Evolutionary conservation across 2,888 invertebrate genomes (phyloP).

Genomic region (Gymnoscelis rufifasciata): DNA sequence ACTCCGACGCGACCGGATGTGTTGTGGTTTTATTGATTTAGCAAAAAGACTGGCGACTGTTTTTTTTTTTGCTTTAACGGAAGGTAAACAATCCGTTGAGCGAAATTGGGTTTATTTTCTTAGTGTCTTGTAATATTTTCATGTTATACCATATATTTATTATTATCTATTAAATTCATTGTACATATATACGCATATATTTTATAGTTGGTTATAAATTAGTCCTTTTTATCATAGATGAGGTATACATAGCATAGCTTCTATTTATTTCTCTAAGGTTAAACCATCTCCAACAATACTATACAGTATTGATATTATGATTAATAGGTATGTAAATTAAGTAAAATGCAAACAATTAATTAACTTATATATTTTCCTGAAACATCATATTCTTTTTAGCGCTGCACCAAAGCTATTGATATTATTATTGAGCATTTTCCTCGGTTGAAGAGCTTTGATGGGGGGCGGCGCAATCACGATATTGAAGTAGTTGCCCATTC

Average conservation of each 20-base stretch:
- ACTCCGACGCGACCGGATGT: conserved; percentile 44
- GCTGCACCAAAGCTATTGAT: conserved; percentile 32
- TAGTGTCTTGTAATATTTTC: no score
- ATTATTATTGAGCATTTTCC: conserved; percentile 49
- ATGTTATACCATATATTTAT: no score
- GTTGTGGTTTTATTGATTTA: conserved; percentile 38
- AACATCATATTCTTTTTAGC: conserved; percentile 33
- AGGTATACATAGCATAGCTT: no score
- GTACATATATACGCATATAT: no score
- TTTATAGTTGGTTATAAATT: no score
- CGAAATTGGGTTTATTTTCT: background rate
- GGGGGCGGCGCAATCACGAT: conserved; percentile 73
- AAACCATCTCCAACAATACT: no score
- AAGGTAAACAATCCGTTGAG: background rate
- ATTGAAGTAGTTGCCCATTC: conserved; percentile 74
- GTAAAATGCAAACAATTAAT: no score
- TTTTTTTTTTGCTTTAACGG: conserved; percentile 7
- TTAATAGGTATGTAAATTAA: no score
- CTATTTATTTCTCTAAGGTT: no score
- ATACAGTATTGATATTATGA: no score
- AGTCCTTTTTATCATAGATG: no score
- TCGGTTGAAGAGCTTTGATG: conserved; percentile 63
- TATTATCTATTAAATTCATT: no score
- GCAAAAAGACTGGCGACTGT: conserved; percentile 32
- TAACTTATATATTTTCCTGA: background rate